phyloP scores from a whole-genome alignment of 1,140 invertebrate genomes.

The Himalopsyche phryganea region DNA sequence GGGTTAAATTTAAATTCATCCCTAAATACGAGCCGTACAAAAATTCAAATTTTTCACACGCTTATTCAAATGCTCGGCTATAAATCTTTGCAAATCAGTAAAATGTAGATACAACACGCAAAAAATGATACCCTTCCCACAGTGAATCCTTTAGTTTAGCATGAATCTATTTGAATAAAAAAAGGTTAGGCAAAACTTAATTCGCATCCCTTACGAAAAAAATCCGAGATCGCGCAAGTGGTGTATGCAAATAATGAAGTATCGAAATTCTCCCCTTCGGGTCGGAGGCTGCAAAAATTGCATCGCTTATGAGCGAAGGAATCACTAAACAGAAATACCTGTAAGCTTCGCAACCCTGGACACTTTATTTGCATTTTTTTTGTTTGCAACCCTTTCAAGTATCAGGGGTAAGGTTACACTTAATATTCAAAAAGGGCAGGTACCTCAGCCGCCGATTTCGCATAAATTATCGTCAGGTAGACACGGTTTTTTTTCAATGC shows the following conservation, averaged over 20 bases:
- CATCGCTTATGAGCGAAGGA: constrained; percentile 21
- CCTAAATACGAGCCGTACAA: constrained; percentile 4
- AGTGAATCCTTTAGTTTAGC: constrained; percentile 33
- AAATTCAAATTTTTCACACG: constrained; percentile 34
- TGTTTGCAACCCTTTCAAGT: constrained; percentile 50
- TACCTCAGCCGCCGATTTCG: constrained; percentile 55
- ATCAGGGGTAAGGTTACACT: constrained; percentile 55
- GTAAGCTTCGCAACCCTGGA: constrained; percentile 13
- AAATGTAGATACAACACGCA: constrained; percentile 21
- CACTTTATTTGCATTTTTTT: constrained; percentile 42
- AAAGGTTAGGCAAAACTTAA: constrained; percentile 28
- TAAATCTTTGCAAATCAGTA: constrained; percentile 34
- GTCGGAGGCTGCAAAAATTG: constrained; percentile 6
- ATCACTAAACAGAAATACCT: constrained; percentile 19
- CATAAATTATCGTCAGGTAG: constrained; percentile 58
- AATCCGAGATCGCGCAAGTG: constrained; percentile 27
- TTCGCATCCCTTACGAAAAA: constrained; percentile 30
- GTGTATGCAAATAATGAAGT: constrained; percentile 33
- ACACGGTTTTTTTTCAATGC: constrained; percentile 39
- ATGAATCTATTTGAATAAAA: constrained; percentile 35
- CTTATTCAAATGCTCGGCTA: constrained; percentile 25
- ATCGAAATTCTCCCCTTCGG: constrained; percentile 11
- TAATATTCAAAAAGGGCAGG: constrained; percentile 56
- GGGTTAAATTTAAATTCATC: not conserved
- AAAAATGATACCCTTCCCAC: constrained; percentile 32